These are phyloP conservation scores for Uria aalge DNA, from an alignment of 2,113 vertebrate species.

Conservation along the genomic window DNA sequence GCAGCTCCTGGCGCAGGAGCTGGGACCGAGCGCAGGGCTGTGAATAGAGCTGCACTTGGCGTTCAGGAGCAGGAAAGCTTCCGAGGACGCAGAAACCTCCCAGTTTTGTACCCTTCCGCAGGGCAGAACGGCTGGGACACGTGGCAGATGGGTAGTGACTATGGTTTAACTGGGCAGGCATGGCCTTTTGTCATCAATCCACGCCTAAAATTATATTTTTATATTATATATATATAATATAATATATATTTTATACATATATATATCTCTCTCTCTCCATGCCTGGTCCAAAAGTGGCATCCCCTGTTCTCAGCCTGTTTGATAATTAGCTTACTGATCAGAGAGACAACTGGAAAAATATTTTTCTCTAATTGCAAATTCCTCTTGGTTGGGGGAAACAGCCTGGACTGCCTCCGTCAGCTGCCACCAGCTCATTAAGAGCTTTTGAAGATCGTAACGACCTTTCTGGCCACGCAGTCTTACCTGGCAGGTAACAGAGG, in stretches of 20 bases:
- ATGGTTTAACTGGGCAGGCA: not conserved
- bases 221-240: too few species aligned
- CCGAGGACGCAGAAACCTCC: not conserved
- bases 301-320: not conserved
- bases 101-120: fast-evolving
- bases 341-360: not conserved
- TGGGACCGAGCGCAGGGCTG: not conserved
- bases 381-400: not conserved
- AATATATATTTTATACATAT: too few species aligned
- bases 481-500: not conserved
- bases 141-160: not conserved
- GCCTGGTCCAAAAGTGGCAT: not conserved
- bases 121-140: not conserved
- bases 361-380: too few species aligned
- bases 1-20: not conserved
- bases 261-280: too few species aligned
- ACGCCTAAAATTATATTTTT: not conserved
- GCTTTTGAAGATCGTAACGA: not conserved
- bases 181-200: not conserved
- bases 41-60: too few species aligned
- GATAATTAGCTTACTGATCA: fast-evolving
- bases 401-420: not conserved
- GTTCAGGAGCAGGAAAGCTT: not conserved
- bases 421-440: not conserved
- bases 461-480: fast-evolving